Conservation (phyloP, 2,888 invertebrate genomes). For the Drosophila tripunctata region DNA sequence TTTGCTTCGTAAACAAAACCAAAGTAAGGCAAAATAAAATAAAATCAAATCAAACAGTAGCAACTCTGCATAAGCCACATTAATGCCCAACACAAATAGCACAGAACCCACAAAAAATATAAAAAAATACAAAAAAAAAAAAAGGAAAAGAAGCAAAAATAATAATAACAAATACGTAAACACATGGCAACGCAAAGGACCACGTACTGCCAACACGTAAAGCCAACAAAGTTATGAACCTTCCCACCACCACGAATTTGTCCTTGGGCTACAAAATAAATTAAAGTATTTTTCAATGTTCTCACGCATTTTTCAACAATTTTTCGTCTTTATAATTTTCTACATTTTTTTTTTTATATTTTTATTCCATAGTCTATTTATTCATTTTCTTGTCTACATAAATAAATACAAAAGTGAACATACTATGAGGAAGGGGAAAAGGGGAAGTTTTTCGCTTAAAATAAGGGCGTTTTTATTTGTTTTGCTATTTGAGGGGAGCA, state of each 20-base stretch:
- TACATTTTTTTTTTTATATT: conserved; percentile 7
- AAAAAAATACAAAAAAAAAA: conserved; percentile 18
- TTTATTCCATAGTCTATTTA: conserved; percentile 34
- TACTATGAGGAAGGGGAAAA: neutral
- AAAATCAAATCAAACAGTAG: conserved; percentile 42
- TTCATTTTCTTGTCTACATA: conserved; percentile 42
- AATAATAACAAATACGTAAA: conserved; percentile 20
- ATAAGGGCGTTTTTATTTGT: conserved; percentile 5
- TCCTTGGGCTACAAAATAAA: conserved; percentile 62
- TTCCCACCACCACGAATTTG: conserved; percentile 17
- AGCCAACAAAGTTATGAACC: conserved; percentile 52
- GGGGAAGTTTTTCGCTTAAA: neutral
- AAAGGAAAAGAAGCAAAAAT: conserved; percentile 16
- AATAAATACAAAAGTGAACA: conserved; percentile 32
- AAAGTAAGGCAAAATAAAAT: conserved; percentile 35
- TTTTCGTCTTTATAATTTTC: neutral
- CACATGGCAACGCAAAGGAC: conserved; percentile 27
- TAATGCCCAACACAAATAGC: conserved; percentile 63
- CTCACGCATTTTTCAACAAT: conserved; percentile 28
- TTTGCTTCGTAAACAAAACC: conserved; percentile 45
- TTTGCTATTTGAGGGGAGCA: conserved; percentile 21
- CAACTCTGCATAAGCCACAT: conserved; percentile 53
- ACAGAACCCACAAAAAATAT: conserved; percentile 31
- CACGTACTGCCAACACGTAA: conserved; percentile 11
- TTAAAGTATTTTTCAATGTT: conserved; percentile 65